Evolutionary conservation across 2,888 invertebrate genomes (phyloP).

Genomic region (Camponotus fellah): DNA sequence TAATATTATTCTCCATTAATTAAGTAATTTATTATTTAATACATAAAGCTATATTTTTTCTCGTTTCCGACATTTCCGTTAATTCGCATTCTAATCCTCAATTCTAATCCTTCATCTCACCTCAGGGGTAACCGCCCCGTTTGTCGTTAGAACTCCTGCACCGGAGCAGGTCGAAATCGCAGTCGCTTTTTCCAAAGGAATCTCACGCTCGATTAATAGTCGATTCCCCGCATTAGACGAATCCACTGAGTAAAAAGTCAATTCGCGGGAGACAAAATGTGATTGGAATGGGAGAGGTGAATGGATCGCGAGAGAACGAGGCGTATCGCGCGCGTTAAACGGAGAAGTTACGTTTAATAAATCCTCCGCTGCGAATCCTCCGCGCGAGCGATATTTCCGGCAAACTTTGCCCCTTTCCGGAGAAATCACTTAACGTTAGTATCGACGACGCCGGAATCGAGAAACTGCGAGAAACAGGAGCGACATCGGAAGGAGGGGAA

Average conservation of each 20-base stretch:
- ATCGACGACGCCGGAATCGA: conserved; percentile 63
- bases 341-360: conserved; percentile 76
- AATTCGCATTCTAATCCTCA: conserved; percentile 28
- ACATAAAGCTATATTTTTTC: not conserved
- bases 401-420: conserved; percentile 37
- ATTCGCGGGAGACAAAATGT: conserved; percentile 5
- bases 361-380: conserved; percentile 62
- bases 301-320: conserved; percentile 47
- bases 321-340: conserved; percentile 71
- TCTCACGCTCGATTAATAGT: conserved; percentile 72
- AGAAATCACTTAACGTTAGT: conserved; percentile 72
- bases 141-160: conserved; percentile 6
- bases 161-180: conserved; percentile 20
- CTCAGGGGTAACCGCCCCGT: conserved; percentile 41
- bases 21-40: too few relatives aligned
- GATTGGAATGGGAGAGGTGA: not conserved
- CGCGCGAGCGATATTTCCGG: conserved; percentile 64
- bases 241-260: conserved; percentile 36
- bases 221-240: conserved; percentile 64
- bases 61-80: not conserved
- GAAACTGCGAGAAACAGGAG: not conserved
- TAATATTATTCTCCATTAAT: too few relatives aligned
- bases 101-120: conserved; percentile 58
- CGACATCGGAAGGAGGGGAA: not conserved
- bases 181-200: conserved; percentile 57